Evolutionary conservation across 2,888 invertebrate species (phyloP), one percentile per base, ranked within the genome.

Genomic region (Sphaerophoria rueppellii): DNA sequence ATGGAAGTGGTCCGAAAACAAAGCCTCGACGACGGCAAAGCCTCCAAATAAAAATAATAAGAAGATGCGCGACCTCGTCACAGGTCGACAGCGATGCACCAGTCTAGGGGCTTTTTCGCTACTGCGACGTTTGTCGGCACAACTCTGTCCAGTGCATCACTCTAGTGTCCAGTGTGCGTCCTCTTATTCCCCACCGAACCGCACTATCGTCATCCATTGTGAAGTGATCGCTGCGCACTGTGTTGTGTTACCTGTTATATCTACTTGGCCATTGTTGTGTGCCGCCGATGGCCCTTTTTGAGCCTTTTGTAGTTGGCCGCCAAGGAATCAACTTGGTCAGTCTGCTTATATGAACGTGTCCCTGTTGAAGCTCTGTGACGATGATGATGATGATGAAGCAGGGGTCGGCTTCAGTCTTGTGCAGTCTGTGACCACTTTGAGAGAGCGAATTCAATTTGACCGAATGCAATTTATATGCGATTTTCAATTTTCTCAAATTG

Each of bases 401-500:
- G 46, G 52, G 16, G 9, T 16, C 24, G 52, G 37, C 50, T n/a
- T 46, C 57, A 58, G 50, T 16, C 50, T 12, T 9, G 6, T 46
- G 5, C 63, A 46, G 46, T 54, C 37, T 12, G 37, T 79, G 67
- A 65, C 83, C 85, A 81, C 80, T 85, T 85, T 63, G 16, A 52
- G 52, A 46, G 83, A 85, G 76, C 73, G 75, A 77, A 85, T 85
- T 85, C 85, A 85, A 85, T 85, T 85, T 85, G 73, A 81, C 81
- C 85, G 81, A 85, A 81, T 81, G 76, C 77, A 85, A 85, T 85
- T 85, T 85, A 85, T 85, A 73, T 85, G 69, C 85, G 81, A 85
- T 85, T 85, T 85, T 85, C 85, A 85, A 85, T 85, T 85, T 85
- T 81, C 81, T 81, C 81, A 85, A 85, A 85, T 85, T 85, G 85